Evolutionary conservation across 2,888 invertebrate species (phyloP).

Genomic region (Stratiomys singularior): DNA sequence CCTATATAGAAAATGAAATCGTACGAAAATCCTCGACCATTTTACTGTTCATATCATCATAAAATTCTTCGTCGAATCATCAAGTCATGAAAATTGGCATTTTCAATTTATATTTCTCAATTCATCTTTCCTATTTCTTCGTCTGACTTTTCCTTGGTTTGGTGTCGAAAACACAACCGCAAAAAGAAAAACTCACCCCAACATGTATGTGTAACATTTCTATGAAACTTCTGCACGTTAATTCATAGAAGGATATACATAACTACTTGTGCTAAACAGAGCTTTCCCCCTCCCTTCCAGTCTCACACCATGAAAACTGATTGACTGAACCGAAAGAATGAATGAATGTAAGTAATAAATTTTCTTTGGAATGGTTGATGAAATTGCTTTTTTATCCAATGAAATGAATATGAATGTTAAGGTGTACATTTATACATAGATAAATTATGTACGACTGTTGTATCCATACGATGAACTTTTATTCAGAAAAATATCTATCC

Average conservation of each 20-base stretch:
- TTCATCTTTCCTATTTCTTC: not conserved
- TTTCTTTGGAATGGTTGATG: not conserved
- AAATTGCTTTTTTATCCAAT: constrained; percentile 25
- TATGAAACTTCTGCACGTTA: no score
- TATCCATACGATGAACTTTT: no score
- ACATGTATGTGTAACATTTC: no score
- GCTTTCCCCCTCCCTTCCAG: not conserved
- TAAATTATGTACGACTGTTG: no score
- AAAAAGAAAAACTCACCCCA: no score
- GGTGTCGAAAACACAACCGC: no score
- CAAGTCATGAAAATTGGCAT: constrained; percentile 1
- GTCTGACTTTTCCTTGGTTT: no score
- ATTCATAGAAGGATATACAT: no score
- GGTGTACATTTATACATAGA: not conserved
- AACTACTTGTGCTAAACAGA: no score
- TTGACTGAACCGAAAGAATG: no score
- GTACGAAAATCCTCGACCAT: not conserved
- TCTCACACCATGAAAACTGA: not conserved
- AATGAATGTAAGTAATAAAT: constrained; percentile 14
- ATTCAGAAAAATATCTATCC: no score
- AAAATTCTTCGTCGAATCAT: constrained; percentile 15
- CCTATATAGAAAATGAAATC: not conserved
- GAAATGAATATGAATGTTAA: not conserved
- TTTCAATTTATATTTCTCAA: constrained; percentile 16
- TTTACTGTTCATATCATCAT: not conserved